A percentile compares a stretch with the other conserved stretches of the same genome.
Conservation (phyloP, 2,113 vertebrate species). For the Odobenus rosmarus region DNA sequence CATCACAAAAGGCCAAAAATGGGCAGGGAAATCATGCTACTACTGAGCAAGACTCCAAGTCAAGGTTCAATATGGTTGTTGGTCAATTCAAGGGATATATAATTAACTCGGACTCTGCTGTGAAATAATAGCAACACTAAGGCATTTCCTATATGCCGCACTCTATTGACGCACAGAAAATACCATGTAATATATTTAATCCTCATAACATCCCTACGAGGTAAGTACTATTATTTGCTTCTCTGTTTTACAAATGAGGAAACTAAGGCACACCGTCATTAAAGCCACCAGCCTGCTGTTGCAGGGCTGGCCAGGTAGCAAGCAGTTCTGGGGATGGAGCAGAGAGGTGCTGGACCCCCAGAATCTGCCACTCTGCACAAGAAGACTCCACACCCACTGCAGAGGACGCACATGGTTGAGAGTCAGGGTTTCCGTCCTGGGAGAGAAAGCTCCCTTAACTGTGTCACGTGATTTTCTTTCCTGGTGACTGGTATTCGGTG, state of each 20-base stretch:
- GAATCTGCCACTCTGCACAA: not conserved
- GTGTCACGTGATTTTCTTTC: not conserved
- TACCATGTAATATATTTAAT: not conserved
- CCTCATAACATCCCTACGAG: not conserved
- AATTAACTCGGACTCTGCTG: not conserved
- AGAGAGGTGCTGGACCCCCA: not conserved
- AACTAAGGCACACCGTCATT: not conserved
- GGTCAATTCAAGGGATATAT: not conserved
- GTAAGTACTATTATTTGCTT: not conserved
- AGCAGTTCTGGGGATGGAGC: too few relatives aligned
- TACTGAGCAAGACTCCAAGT: not conserved
- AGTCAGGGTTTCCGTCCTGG: not conserved
- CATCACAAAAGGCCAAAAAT: not conserved
- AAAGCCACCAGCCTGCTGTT: too few relatives aligned
- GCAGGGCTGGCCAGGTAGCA: accelerated
- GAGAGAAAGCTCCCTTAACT: not conserved
- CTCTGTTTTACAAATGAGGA: not conserved
- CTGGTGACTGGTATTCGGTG: not conserved
- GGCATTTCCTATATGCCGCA: not conserved
- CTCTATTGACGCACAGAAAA: not conserved
- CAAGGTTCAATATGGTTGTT: not conserved
- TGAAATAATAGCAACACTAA: not conserved
- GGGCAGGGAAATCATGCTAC: not conserved
- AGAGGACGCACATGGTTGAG: not conserved
- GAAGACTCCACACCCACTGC: not conserved